These are phyloP conservation scores for Sitta carolinensis DNA, from an alignment of 2,797 vertebrate genomes.

Conservation along the genomic window DNA sequence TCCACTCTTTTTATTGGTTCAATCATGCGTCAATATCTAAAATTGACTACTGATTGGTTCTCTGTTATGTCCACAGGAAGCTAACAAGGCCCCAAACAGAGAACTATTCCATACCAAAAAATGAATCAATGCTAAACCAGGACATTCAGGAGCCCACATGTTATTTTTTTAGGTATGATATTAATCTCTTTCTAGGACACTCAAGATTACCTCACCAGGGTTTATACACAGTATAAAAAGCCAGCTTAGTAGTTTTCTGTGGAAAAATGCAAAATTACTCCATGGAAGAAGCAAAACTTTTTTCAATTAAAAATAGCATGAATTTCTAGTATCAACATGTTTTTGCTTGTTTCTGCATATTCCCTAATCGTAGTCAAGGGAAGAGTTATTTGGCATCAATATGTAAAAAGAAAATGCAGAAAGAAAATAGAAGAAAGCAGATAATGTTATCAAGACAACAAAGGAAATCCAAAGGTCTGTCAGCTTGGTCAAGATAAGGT, in stretches of 20 bases:
- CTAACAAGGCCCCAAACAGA: no score
- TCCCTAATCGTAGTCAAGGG: neutral
- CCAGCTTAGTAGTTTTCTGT: neutral
- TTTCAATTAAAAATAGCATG: neutral
- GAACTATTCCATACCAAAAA: no score
- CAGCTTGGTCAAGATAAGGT: neutral
- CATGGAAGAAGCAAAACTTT: neutral
- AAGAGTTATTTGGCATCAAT: neutral
- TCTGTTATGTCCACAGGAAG: no score
- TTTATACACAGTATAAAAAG: neutral
- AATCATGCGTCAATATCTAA: no score
- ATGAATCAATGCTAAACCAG: no score
- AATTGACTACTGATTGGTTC: no score
- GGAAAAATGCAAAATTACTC: neutral
- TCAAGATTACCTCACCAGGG: neutral
- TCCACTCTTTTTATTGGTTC: no score
- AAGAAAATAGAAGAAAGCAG: neutral
- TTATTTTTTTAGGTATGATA: neutral
- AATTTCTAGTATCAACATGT: neutral
- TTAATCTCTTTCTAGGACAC: neutral
- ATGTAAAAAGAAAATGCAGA: neutral
- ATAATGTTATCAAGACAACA: neutral
- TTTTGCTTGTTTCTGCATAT: neutral
- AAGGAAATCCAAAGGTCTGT: neutral
- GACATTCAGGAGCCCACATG: neutral